Base-by-base conservation (phyloP, 1,140 invertebrate genomes). In the Antheraea mylitta region DNA sequence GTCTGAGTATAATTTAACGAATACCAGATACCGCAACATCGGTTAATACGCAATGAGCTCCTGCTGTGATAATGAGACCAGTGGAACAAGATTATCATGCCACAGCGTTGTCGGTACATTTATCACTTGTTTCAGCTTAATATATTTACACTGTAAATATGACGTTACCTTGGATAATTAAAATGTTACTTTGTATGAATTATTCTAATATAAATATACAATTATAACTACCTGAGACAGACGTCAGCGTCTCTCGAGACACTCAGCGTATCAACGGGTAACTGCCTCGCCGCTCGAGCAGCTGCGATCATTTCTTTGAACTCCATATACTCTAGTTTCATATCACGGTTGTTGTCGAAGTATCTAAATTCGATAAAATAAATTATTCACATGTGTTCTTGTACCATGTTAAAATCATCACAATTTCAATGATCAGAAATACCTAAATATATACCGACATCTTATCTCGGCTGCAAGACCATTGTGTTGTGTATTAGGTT, bases 401-500 rank as follows among this genome's bases (percentile, higher is more conserved):
- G n/a, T 18, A 60, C 8, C 2, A 8, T 60, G 7, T 62, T 62
- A 22, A 30, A n/a, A 59, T 59, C 4, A 7, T 59, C 16, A 11
- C 38, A 42, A 42, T 10, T 42, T 8, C n/a, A 19, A 18, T 13
- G 38, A 30, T 30, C 22, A 2, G 22, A 2, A 30, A 30, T 13
- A 88, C 89, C 89, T 89, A 70, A 93, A 93, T 42, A 93, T 93
- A 70, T 91, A 93, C 71, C 82, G 76, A 70, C 90, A 90, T 42
- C 93, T 77, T 42, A 92, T 79, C 69, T 93, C 91, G 0, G 87
- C 91, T 0, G 86, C 74, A 7, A 75, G 19, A 3, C 92, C 92
- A 36, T 72, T 84, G 69, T 93, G 92, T 18, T 79, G 79, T 8
- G 90, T 92, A 38, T 61, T 72, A 0, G 92, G 91, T 69, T 93